phyloP scores from a whole-genome alignment of 2,888 invertebrate genomes.

The Ormyrus thymus region DNA sequence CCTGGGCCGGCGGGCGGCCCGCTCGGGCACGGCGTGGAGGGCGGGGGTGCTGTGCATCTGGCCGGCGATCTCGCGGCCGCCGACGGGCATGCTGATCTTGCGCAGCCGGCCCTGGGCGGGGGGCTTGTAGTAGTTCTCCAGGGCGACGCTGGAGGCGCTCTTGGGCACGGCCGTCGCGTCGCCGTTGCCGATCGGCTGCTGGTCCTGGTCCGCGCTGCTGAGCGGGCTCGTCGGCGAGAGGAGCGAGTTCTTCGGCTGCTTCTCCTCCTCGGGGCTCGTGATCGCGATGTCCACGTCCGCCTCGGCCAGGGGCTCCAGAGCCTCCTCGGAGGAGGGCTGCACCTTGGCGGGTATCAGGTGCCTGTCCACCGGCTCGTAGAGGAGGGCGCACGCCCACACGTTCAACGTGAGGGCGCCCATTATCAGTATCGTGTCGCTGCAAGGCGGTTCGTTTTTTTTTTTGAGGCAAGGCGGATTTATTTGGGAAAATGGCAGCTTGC shows the following conservation, averaged over 20 bases:
- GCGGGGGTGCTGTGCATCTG: conserved; percentile 81
- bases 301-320: conserved; percentile 45
- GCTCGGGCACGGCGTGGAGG: conserved; percentile 84
- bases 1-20: conserved; percentile 70
- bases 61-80: conserved; percentile 75
- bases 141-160: conserved; percentile 84
- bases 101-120: conserved; percentile 76
- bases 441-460: too few relatives aligned
- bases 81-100: conserved; percentile 80
- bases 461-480: too few relatives aligned
- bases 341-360: conserved; percentile 79
- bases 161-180: conserved; percentile 66
- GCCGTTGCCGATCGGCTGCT: conserved; percentile 11
- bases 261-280: conserved; percentile 68
- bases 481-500: too few relatives aligned
- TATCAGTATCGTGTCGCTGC: conserved; percentile 86
- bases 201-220: conserved; percentile 10
- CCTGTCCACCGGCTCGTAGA: conserved; percentile 89
- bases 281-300: conserved; percentile 61
- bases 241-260: conserved; percentile 59
- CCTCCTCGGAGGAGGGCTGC: conserved; percentile 24
- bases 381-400: conserved; percentile 88
- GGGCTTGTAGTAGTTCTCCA: conserved; percentile 77
- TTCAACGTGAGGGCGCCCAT: conserved; percentile 89
- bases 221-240: conserved; percentile 47